Base-by-base conservation (phyloP, 2,888 invertebrate genomes). In the Arge pagana region DNA sequence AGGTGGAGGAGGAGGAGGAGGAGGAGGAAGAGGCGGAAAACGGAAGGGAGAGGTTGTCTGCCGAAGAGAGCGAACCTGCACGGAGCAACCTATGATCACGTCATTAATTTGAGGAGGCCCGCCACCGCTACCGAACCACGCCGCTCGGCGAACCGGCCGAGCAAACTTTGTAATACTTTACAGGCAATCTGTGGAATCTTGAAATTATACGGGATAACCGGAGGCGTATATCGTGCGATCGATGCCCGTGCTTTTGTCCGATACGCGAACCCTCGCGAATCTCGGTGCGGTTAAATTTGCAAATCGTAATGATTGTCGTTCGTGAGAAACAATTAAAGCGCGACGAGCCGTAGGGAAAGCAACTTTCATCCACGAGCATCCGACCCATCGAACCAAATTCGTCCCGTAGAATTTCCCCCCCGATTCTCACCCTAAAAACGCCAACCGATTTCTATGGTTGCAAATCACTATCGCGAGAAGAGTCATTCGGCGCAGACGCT, bases 81-180 rank as follows among this genome's bases (percentile, higher is more conserved):
- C 33, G 45, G 61, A 69, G 66, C 70, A 72, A 70, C 72, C 72
- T 72, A 70, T 72, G 72, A 72, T 72, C 71, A 71, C 70, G 70
- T 72, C 71, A 72, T 72, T 72, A 72, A 72, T 72, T 72, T 70
- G 71, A 72, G 70, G 70, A 72, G 65, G 70, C 64, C 70, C 67
- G 66, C 66, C 70, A 63, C 65, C 65, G 72, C 70, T 72, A 71
- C 71, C 66, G 66, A 48, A 66, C 68, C 65, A 68, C 69, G 66
- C 69, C 65, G 49, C 41, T 42, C 39, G 45, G 23, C 45, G 45
- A 45, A 45, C 45, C 45, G 45, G 31, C 33, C 45, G 45, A 45
- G 45, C 45, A 45, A 45, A 45, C 45, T 45, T 45, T 45, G 45
- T 45, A 45, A 45, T 45, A 45, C 45, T 45, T 45, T 45, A 45